Evolutionary conservation across 2,888 invertebrate species (phyloP), one percentile per base, ranked within the genome.

Genomic region (Balanococcus diminutus): DNA sequence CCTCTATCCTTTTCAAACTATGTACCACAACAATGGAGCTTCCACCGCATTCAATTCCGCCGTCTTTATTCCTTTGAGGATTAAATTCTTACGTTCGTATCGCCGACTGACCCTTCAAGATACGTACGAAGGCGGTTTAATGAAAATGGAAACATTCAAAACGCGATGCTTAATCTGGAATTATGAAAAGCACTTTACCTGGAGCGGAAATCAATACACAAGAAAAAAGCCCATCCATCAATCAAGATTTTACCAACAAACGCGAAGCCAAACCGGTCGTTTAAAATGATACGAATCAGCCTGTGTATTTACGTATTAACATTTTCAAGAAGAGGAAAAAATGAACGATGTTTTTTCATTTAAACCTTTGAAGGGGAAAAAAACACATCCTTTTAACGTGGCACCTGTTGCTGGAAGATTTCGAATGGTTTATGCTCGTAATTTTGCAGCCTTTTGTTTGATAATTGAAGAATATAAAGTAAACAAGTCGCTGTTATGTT

Each of bases 381-480:
- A 67, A 67, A 67, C 28, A 28, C 28, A 28, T 28, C 28, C 28
- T 5, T 67, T 28, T 28, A 28, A 67, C 28, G 67, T 28, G 28
- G 67, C 67, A 67, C 67, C 67, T 67, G 67, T 67, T 67, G 67
- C 67, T 67, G 14, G 25, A 67, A 67, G 28, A 67, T 67, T 67
- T 28, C 56, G 56, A 22, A 22, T n/a, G 22, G 56, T 56, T 67
- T 28, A 0, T 16, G 67, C 28, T 31, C 28, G 28, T 67, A 67
- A 67, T 28, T 67, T 67, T 28, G 67, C 67, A 28, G 67, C 67
- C 28, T 67, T 67, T 67, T 67, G 67, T 67, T 67, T 28, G 28
- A 28, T 67, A 67, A 67, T 67, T 16, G 67, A 67, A 67, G 28
- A 67, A 67, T 28, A 67, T 67, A 67, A 67, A 67, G 67, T 25